Percentiles rank a stretch among this genome's conserved stretches.
Evolutionary conservation across 2,888 invertebrate genomes (phyloP).

Genomic region (Polydrusus pterygomalis): DNA sequence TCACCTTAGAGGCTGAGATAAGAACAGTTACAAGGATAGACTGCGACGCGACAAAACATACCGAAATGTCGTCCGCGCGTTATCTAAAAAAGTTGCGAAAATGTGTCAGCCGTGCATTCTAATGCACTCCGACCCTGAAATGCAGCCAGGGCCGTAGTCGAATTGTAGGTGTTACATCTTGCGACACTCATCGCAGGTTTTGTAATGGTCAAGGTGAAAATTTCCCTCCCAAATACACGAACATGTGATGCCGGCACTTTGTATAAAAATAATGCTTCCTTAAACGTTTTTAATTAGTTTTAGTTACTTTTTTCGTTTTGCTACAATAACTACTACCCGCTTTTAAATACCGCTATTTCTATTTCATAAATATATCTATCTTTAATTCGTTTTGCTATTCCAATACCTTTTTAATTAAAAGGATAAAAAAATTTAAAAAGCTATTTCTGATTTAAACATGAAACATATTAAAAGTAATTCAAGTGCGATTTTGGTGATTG

Average conservation of each 20-base stretch:
- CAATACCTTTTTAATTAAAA: not conserved
- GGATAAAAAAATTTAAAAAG: not conserved
- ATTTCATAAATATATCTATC: not conserved
- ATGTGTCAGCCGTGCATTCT: slow-evolving; percentile 46
- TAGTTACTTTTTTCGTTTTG: slow-evolving; percentile 35
- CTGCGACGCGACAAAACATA: slow-evolving; percentile 24
- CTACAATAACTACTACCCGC: slow-evolving; percentile 33
- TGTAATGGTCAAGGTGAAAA: slow-evolving; percentile 66
- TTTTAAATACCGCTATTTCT: slow-evolving; percentile 1
- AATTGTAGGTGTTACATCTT: slow-evolving; percentile 39
- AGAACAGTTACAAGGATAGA: slow-evolving; percentile 18
- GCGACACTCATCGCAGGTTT: slow-evolving; percentile 42
- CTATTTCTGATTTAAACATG: not conserved
- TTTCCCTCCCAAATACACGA: slow-evolving; percentile 63
- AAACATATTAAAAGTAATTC: not conserved
- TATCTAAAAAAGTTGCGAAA: slow-evolving; percentile 33
- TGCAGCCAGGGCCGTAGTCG: slow-evolving; percentile 56
- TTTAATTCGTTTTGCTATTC: too few species aligned
- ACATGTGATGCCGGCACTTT: slow-evolving; percentile 48
- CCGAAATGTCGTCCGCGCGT: slow-evolving; percentile 8
- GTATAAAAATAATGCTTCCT: slow-evolving; percentile 64
- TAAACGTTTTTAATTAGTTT: slow-evolving; percentile 38
- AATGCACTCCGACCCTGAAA: slow-evolving; percentile 65
- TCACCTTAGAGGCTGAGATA: not conserved
- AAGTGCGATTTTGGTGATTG: slow-evolving; percentile 14